phyloP scores from a whole-genome alignment of 2,888 invertebrate genomes.

The Drosophila anomalata region DNA sequence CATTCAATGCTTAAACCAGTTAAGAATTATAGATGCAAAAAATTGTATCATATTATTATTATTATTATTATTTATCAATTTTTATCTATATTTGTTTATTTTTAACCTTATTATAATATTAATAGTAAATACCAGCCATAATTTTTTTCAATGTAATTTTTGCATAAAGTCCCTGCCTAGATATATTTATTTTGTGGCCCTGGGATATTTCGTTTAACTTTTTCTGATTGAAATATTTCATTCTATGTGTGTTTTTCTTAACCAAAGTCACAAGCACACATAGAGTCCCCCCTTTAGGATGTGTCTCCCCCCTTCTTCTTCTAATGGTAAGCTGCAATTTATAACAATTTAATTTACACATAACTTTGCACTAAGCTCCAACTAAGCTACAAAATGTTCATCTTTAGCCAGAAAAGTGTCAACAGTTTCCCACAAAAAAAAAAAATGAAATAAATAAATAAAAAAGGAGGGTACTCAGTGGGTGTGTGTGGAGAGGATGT shows the following conservation, averaged over 20 bases:
- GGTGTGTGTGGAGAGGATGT: background rate
- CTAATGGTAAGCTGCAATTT: constrained; percentile 60
- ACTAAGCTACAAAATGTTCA: constrained; percentile 35
- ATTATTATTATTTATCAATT: too few species aligned
- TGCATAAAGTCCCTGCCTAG: constrained; percentile 26
- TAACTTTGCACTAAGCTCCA: constrained; percentile 48
- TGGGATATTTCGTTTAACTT: constrained; percentile 46
- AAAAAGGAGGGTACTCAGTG: background rate
- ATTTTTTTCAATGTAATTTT: constrained; percentile 1
- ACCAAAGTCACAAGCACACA: constrained; percentile 26
- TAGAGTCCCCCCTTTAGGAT: background rate
- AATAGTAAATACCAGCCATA: background rate
- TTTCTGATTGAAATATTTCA: constrained; percentile 50
- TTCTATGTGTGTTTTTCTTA: constrained; percentile 30
- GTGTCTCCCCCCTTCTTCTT: background rate
- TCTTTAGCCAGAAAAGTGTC: constrained; percentile 20
- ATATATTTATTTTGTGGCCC: constrained; percentile 47
- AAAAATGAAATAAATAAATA: background rate
- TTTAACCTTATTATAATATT: too few species aligned
- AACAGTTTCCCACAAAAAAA: constrained; percentile 3
- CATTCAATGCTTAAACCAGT: too few species aligned
- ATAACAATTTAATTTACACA: constrained; percentile 72
- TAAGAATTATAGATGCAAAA: too few species aligned
- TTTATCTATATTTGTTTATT: too few species aligned
- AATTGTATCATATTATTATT: too few species aligned